phyloP scores from a whole-genome alignment of 2,113 vertebrate species.

The Platichthys flesus region DNA sequence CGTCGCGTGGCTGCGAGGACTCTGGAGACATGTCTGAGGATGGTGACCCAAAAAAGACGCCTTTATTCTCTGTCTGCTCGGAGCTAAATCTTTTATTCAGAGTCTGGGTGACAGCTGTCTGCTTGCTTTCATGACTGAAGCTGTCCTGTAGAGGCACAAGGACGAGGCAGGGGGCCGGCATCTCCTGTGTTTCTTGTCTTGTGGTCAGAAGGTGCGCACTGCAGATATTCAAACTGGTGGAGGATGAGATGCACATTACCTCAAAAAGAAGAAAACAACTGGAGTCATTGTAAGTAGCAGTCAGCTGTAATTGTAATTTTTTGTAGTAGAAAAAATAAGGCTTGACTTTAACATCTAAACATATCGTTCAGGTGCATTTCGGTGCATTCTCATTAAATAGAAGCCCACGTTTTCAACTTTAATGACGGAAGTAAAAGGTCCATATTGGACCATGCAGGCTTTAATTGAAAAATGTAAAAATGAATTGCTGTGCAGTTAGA shows the following conservation, averaged over 20 bases:
- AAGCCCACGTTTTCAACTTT: too few relatives aligned
- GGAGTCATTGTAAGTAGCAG: not conserved
- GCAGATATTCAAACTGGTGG: conserved; percentile 4
- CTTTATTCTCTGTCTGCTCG: conserved; percentile 55
- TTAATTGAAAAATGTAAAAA: too few relatives aligned
- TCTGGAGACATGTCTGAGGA: conserved; percentile 26
- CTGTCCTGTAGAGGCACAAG: conserved; percentile 28
- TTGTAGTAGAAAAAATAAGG: not conserved
- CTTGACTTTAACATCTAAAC: too few relatives aligned
- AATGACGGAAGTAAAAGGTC: too few relatives aligned
- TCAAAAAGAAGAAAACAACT: not conserved
- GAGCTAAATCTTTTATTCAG: conserved; percentile 75
- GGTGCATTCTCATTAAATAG: not conserved
- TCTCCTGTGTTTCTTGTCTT: not conserved
- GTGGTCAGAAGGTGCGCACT: conserved; percentile 16
- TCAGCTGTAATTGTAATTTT: not conserved
- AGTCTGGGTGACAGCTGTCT: conserved; percentile 66
- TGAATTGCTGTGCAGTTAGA: too few relatives aligned
- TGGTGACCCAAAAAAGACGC: conserved; percentile 54
- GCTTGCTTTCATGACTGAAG: conserved; percentile 41
- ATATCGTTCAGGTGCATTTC: not conserved
- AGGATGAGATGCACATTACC: not conserved
- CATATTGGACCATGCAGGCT: too few relatives aligned
- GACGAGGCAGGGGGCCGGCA: conserved; percentile 5
- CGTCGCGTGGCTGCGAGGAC: conserved; percentile 11